Conservation (phyloP, 1,140 invertebrate genomes). For the Drosophila kikkawai region DNA sequence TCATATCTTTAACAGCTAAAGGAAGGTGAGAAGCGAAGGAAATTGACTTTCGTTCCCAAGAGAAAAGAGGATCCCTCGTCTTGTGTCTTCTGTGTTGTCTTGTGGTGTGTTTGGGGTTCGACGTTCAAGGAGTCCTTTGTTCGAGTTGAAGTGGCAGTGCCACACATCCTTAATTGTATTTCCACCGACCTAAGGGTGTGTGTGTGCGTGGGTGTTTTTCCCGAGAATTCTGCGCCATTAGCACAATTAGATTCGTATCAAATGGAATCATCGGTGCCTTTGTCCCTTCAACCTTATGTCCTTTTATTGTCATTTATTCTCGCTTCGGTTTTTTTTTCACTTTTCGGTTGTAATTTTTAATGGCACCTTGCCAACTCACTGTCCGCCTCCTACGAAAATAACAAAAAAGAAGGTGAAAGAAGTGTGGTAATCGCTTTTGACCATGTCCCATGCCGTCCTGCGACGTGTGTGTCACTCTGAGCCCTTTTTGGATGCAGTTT, state of each 20-base stretch:
- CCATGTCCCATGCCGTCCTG: constrained; percentile 55
- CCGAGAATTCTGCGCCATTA: constrained; percentile 76
- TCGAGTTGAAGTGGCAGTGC: constrained; percentile 48
- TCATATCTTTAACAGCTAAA: constrained; percentile 35
- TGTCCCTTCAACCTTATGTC: constrained; percentile 52
- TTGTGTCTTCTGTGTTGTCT: constrained; percentile 22
- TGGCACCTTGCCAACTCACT: constrained; percentile 83
- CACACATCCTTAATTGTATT: constrained; percentile 51
- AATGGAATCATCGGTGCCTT: constrained; percentile 73
- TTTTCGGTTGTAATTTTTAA: constrained; percentile 80
- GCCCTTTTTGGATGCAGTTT: constrained; percentile 32
- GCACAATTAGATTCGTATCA: constrained; percentile 84
- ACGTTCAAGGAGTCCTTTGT: constrained; percentile 37
- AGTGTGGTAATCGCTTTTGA: constrained; percentile 82
- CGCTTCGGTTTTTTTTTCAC: constrained; percentile 48
- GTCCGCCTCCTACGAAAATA: constrained; percentile 69
- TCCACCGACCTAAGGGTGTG: constrained; percentile 14
- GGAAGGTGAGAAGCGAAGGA: constrained; percentile 36
- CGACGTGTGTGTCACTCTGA: constrained; percentile 72
- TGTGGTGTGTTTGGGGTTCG: constrained; percentile 47
- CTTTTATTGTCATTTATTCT: constrained; percentile 78
- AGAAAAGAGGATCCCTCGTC: constrained; percentile 11
- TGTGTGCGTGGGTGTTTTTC: constrained; percentile 58
- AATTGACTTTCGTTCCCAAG: constrained; percentile 35
- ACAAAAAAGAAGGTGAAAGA: constrained; percentile 26